These are phyloP conservation scores for Diprion similis DNA, from an alignment of 1,140 invertebrate genomes.

Conservation along the genomic window DNA sequence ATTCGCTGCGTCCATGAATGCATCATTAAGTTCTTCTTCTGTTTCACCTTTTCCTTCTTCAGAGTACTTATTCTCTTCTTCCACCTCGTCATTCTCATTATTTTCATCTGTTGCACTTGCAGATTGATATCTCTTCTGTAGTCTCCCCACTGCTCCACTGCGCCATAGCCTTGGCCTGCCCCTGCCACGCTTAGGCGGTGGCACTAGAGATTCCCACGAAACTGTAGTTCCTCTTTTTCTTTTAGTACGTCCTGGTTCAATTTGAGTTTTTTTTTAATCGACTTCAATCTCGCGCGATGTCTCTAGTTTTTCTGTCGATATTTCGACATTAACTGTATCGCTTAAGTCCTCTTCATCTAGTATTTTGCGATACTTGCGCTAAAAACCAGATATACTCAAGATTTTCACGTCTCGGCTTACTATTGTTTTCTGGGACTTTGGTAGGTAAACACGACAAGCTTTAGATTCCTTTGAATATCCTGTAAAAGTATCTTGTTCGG, in stretches of 20 bases:
- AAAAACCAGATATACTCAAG: constrained; percentile 10
- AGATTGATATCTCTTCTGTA: constrained; percentile 8
- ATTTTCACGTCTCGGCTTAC: constrained; percentile 20
- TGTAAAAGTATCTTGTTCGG: constrained; percentile 27
- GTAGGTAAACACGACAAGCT: constrained; percentile 15
- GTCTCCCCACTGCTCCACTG: neutral
- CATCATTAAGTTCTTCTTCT: constrained; percentile 7
- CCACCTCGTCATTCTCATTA: constrained; percentile 5
- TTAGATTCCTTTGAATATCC: constrained; percentile 17
- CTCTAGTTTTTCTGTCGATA: neutral
- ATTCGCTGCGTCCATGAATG: neutral
- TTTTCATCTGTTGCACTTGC: neutral
- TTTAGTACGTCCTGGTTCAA: neutral
- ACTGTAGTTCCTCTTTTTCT: neutral
- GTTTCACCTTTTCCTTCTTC: too few species aligned
- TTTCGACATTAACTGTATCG: neutral
- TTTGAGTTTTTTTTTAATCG: neutral
- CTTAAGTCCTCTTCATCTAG: neutral
- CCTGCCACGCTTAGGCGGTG: neutral
- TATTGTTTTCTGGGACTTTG: neutral
- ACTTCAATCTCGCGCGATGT: neutral
- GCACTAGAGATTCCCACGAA: neutral
- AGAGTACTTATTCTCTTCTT: neutral
- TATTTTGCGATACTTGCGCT: neutral
- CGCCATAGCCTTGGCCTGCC: constrained; percentile 13